Conservation (phyloP, 1,140 invertebrate species). For the Nylanderia fulva region DNA sequence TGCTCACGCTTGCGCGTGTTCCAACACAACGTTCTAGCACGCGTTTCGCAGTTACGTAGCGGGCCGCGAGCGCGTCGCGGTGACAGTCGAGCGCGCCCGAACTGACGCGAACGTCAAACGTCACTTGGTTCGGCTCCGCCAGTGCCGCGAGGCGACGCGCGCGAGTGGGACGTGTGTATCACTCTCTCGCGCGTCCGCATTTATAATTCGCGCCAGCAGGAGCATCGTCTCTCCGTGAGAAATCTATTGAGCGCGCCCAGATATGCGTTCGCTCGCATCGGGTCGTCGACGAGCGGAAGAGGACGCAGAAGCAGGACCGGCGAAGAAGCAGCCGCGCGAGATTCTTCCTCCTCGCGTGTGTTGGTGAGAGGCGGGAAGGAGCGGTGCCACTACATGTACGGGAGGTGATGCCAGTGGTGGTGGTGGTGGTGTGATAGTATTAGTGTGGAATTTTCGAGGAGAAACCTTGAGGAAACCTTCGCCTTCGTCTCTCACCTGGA, state of each 20-base stretch:
- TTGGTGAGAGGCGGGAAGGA: slow-evolving; percentile 30
- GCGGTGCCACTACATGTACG: too few species aligned
- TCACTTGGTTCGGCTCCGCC: too few species aligned
- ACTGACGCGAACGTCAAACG: too few species aligned
- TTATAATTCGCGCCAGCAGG: not conserved
- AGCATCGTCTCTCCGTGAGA: not conserved
- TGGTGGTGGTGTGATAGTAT: too few species aligned
- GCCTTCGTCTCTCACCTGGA: slow-evolving; percentile 8
- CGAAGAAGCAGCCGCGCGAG: slow-evolving; percentile 12
- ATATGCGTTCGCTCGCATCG: slow-evolving; percentile 33
- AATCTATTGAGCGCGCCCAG: not conserved
- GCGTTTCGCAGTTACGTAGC: slow-evolving; percentile 4
- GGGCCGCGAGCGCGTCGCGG: not conserved
- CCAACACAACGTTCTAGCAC: not conserved
- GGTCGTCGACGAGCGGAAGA: slow-evolving; percentile 6
- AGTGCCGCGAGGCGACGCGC: slow-evolving; percentile 7
- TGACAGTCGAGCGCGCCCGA: slow-evolving; percentile 8
- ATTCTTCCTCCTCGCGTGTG: slow-evolving; percentile 30
- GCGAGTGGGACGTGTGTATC: not conserved
- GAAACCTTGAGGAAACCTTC: slow-evolving; percentile 22
- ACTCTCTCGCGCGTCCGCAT: not conserved
- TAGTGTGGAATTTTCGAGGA: slow-evolving; percentile 62
- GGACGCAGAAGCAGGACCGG: not conserved
- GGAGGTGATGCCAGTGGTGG: too few species aligned
- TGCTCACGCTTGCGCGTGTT: slow-evolving; percentile 11